Percentiles rank a stretch among this genome's conserved stretches.
These are phyloP conservation scores for Anomalospiza imberbis DNA, from an alignment of 2,797 vertebrate genomes.

Conservation along the genomic window DNA sequence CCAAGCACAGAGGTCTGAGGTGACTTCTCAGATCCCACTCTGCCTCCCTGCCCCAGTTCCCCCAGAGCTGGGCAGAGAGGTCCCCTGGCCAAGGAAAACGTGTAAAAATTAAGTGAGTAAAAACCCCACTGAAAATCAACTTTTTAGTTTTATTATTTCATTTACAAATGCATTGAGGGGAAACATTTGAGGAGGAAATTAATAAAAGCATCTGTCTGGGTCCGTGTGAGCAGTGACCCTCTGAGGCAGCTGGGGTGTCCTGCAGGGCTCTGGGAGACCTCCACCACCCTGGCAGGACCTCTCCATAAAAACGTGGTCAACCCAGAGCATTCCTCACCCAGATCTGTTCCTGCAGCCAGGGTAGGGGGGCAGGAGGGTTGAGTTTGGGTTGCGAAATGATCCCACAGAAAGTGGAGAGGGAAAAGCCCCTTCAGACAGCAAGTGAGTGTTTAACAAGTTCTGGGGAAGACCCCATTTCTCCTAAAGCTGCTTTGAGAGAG, in stretches of 20 bases:
- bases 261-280: neutral
- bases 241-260: neutral
- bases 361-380: neutral
- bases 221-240: neutral
- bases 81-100: neutral
- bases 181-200: neutral
- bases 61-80: neutral
- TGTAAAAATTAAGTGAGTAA: neutral
- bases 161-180: neutral
- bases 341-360: neutral
- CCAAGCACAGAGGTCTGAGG: neutral
- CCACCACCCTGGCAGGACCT: neutral
- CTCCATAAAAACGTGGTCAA: neutral
- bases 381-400: neutral
- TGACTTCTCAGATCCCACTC: neutral
- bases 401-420: neutral
- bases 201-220: neutral
- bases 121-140: fast-evolving
- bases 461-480: neutral
- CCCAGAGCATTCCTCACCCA: neutral
- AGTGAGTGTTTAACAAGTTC: neutral
- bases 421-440: neutral
- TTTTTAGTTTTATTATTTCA: neutral
- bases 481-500: neutral
- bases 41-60: neutral